Evolutionary conservation across 1,140 invertebrate species (phyloP).

Genomic region (Sogatella furcifera): DNA sequence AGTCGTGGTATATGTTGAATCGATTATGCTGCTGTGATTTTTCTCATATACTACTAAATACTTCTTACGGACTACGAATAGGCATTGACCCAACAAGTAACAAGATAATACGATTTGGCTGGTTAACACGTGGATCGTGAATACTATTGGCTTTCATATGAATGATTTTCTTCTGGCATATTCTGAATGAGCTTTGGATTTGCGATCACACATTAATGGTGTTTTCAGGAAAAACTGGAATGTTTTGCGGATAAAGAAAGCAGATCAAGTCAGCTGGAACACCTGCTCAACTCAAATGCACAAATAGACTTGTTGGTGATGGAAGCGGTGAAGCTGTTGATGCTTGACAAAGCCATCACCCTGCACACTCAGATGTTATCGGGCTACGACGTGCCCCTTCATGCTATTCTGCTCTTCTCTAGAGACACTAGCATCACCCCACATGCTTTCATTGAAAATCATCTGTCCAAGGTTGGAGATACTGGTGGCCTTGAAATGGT

Average conservation of each 20-base stretch:
- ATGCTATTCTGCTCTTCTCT: slow-evolving; percentile 39
- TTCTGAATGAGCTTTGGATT: no score
- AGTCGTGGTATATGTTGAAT: no score
- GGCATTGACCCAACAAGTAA: no score
- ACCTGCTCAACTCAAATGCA: slow-evolving; percentile 34
- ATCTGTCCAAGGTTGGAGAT: slow-evolving; percentile 37
- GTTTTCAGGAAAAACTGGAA: neutral
- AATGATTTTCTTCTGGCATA: no score
- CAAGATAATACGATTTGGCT: no score
- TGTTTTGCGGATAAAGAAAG: neutral
- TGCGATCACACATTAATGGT: neutral
- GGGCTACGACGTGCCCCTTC: slow-evolving; percentile 33
- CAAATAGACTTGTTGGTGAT: slow-evolving; percentile 34
- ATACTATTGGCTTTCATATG: no score
- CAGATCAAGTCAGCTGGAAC: slow-evolving; percentile 24
- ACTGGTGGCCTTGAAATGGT: slow-evolving; percentile 38
- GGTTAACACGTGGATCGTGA: no score
- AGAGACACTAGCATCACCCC: slow-evolving; percentile 35
- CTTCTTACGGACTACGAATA: no score
- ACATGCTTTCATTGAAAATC: slow-evolving; percentile 34
- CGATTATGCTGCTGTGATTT: no score
- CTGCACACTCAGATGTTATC: slow-evolving; percentile 24
- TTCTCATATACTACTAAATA: no score
- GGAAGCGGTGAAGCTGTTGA: slow-evolving; percentile 41
- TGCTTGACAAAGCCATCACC: slow-evolving; percentile 34